Evolutionary conservation across 2,888 invertebrate genomes (phyloP).

Genomic region (Flexamia atlantica): DNA sequence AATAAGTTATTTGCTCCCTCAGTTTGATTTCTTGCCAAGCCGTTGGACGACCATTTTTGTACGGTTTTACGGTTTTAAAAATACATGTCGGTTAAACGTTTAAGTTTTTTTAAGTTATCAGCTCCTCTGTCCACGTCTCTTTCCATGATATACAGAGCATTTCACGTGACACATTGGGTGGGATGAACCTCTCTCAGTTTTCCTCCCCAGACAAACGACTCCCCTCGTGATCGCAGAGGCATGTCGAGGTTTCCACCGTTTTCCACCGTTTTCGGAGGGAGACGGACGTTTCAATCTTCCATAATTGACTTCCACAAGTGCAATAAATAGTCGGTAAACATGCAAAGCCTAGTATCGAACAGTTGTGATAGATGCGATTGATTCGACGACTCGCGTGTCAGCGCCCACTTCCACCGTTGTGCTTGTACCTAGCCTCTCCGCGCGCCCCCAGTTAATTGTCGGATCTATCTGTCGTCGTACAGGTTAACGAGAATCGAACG

Average conservation of each 20-base stretch:
- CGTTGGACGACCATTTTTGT: too few species aligned
- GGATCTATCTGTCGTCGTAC: background rate
- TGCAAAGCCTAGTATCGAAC: conserved; percentile 43
- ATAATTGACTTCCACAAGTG: conserved; percentile 52
- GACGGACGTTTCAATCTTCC: conserved; percentile 51
- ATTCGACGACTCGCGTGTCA: conserved; percentile 33
- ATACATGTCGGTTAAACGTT: too few species aligned
- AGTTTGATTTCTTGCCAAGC: too few species aligned
- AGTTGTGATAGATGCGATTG: conserved; percentile 41
- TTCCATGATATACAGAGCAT: too few species aligned
- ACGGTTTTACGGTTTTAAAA: too few species aligned
- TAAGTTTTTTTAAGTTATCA: too few species aligned
- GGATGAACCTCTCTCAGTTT: too few species aligned
- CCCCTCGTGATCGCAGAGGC: background rate
- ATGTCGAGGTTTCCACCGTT: background rate
- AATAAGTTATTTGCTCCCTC: too few species aligned
- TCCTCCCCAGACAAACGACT: background rate
- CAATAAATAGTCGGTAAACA: conserved; percentile 44
- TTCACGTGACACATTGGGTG: too few species aligned
- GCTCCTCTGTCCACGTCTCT: background rate
- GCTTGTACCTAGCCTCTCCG: conserved; percentile 1
- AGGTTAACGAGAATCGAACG: too few species aligned
- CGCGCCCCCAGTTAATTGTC: conserved; percentile 1
- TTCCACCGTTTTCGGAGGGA: conserved; percentile 7
- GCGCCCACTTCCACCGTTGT: background rate